Base-by-base conservation (phyloP, 2,888 invertebrate genomes). In the Spicauda simplicius region DNA sequence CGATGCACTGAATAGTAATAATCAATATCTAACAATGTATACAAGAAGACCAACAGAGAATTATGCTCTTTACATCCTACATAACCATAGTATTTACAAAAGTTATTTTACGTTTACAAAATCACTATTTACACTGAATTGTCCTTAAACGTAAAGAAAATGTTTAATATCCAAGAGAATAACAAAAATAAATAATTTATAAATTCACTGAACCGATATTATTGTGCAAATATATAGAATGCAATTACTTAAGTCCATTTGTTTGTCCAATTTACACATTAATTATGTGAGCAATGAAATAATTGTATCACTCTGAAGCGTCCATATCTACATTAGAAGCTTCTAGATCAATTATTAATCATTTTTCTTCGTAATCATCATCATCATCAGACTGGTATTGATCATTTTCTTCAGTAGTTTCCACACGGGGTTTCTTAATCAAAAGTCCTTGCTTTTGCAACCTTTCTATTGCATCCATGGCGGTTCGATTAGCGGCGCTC, bases 381-480 rank as follows among this genome's bases (percentile, higher is more conserved):
- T 77, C 81, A 25, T 76, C 78, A 70, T 73, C 80, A 14, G 77
- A 80, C 54, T 85, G 76, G 14, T 79, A 81, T 58, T 80, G 74
- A 53, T 84, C 84, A 74, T 77, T 82, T 37, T 81, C 79, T 55
- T 86, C 83, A 68, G 77, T 79, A n/a, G 75, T 70, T 30, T 87
- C 90, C 67, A 86, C 58, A 7, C 87, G 84, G 25, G 93, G 93
- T 69, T 91, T 91, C 73, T 93, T 92, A 10, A 93, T 82, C 73
- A 92, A 79, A 11, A 93, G 80, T 61, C 93, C 93, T 71, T 90
- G 90, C 75, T 83, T 89, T 74, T 90, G 91, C 71, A 93, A 80
- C 71, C 83, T 91, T 76, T 91, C 85, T 75, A 93, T 86, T n/a
- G 91, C 91, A 65, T 88, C 87, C 76, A 92, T 77, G 33, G 92